Conservation (phyloP, 2,113 vertebrate species). For the Peromyscus maniculatus region DNA sequence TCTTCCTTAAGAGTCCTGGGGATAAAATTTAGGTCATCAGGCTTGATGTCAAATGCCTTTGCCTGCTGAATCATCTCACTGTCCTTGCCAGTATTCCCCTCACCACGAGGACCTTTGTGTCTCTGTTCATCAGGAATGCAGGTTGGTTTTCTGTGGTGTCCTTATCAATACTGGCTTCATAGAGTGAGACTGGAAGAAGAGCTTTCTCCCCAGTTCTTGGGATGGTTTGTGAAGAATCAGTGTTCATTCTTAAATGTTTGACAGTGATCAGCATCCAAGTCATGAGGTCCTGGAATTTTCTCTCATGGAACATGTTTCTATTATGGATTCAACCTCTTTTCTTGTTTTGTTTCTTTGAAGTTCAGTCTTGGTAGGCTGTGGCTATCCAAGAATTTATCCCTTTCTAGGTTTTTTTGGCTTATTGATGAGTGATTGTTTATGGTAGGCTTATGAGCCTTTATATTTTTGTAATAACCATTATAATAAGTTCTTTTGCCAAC, state of each 20-base stretch:
- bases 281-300: not conserved
- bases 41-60: not conserved
- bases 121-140: not conserved
- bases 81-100: not conserved
- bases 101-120: not conserved
- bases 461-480: not conserved
- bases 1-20: not conserved
- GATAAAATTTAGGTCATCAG: not conserved
- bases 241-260: not conserved
- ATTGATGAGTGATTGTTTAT: not conserved
- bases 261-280: not conserved
- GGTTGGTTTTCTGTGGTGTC: not conserved
- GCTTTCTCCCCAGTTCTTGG: not conserved
- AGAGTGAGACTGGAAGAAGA: not conserved
- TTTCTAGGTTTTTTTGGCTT: not conserved
- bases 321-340: not conserved
- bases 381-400: not conserved
- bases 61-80: not conserved
- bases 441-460: not conserved
- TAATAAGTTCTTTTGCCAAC: not conserved
- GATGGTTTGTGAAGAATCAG: not conserved
- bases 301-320: not conserved
- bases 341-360: not conserved
- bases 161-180: not conserved
- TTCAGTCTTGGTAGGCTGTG: not conserved